Conservation (phyloP, 2,797 vertebrate species). For the Falco berigora region DNA sequence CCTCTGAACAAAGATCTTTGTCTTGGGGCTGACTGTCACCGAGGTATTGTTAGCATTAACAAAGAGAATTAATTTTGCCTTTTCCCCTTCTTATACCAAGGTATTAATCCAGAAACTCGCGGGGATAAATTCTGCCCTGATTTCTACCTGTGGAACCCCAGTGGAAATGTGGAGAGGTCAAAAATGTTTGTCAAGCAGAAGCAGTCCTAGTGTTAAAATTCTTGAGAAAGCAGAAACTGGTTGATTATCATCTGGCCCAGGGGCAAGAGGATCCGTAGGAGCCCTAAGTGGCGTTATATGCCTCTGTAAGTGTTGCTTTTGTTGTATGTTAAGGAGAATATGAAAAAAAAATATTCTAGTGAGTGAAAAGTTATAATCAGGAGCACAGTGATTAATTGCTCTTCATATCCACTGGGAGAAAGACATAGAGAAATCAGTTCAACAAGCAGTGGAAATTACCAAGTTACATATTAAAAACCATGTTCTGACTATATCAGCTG, state of each 20-base stretch:
- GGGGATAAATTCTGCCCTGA: constrained; percentile 43
- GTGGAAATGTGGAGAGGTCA: constrained; percentile 19
- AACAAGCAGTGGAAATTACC: not conserved
- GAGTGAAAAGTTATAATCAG: constrained; percentile 5
- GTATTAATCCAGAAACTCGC: constrained; percentile 23
- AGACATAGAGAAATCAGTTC: constrained; percentile 38
- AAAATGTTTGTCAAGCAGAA: constrained; percentile 19
- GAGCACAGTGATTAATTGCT: constrained; percentile 56
- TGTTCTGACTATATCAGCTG: not conserved
- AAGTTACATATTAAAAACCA: not conserved
- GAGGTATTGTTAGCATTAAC: constrained; percentile 11
- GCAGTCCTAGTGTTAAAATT: not conserved
- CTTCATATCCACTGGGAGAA: constrained; percentile 23
- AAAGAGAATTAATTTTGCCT: constrained; percentile 57
- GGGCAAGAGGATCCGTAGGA: not conserved
- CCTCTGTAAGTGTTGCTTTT: not conserved
- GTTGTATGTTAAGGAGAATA: not conserved
- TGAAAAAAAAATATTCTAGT: not conserved
- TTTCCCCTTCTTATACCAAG: not conserved
- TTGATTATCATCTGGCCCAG: not conserved
- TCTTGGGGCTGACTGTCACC: not conserved
- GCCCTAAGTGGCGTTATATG: not conserved
- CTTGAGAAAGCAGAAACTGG: not conserved
- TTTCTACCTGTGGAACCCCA: constrained; percentile 41
- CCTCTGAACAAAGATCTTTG: not conserved